A percentile compares a stretch with the other conserved stretches of the same genome.
Evolutionary conservation across 2,113 vertebrate genomes (phyloP).

Genomic region (Corydoras sp.): DNA sequence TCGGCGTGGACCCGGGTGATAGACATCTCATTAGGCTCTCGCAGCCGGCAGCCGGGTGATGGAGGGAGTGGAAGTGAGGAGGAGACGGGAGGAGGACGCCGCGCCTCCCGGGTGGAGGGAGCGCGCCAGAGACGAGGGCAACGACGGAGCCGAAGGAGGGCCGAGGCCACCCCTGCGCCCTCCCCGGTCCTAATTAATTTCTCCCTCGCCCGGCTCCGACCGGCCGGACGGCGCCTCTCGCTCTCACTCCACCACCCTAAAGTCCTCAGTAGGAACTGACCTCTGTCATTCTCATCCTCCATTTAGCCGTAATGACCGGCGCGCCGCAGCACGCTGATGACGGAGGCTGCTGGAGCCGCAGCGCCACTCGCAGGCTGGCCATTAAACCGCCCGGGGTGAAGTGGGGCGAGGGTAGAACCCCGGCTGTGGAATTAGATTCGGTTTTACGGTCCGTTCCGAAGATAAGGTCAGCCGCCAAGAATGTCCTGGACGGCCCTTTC

Average conservation of each 20-base stretch:
- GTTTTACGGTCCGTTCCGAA: too few relatives aligned
- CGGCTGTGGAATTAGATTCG: too few relatives aligned
- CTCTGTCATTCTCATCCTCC: slow-evolving; percentile 15
- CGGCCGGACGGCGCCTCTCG: slow-evolving; percentile 12
- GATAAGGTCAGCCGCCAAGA: too few relatives aligned
- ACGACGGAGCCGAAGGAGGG: slow-evolving; percentile 62
- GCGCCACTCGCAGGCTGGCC: too few relatives aligned
- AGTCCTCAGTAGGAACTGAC: slow-evolving; percentile 25
- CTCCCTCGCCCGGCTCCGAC: slow-evolving; percentile 22
- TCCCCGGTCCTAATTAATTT: slow-evolving; percentile 72
- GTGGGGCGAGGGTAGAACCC: too few relatives aligned
- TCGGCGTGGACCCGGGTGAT: slow-evolving; percentile 69
- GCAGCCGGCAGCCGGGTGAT: slow-evolving; percentile 48
- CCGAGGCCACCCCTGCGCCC: slow-evolving; percentile 47
- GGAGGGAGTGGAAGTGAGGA: slow-evolving; percentile 30
- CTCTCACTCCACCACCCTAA: slow-evolving; percentile 3
- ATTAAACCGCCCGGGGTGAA: too few relatives aligned
- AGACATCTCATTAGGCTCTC: slow-evolving; percentile 72
- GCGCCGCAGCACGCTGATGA: slow-evolving; percentile 9
- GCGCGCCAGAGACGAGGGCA: slow-evolving; percentile 62
- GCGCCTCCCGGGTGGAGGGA: slow-evolving; percentile 37
- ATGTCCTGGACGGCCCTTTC: too few relatives aligned
- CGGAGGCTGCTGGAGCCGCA: too few relatives aligned
- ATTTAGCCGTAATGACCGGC: slow-evolving; percentile 6
- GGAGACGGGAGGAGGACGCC: slow-evolving; percentile 11